Percentiles rank a stretch among this genome's conserved stretches.
Conservation (phyloP, 53 echinoderm and acorn worm genomes). For the Holothuria leucospilota region DNA sequence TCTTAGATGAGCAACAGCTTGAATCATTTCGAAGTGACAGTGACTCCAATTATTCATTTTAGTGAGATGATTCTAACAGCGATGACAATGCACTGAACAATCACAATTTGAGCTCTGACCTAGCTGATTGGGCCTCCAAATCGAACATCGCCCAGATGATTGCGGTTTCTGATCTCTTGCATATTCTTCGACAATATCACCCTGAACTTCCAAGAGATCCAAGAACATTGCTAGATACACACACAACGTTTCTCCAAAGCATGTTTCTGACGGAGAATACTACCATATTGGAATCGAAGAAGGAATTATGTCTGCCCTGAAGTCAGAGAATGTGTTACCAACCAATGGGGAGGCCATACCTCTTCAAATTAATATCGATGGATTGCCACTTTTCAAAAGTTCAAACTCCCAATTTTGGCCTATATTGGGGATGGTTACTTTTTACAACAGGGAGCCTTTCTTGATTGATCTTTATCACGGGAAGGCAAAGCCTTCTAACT, state of each 20-base stretch:
- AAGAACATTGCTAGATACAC: slow-evolving; percentile 8
- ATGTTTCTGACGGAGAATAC: background rate
- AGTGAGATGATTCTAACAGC: background rate
- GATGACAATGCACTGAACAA: background rate
- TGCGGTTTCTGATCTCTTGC: background rate
- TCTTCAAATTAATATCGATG: slow-evolving; percentile 22
- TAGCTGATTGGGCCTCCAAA: background rate
- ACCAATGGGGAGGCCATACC: background rate
- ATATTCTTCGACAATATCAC: background rate
- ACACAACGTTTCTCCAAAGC: background rate
- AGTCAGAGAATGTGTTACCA: background rate
- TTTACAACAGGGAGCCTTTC: background rate
- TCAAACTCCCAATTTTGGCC: slow-evolving; percentile 19
- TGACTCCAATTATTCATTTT: background rate
- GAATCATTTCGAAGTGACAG: too few species aligned
- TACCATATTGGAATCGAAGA: slow-evolving; percentile 11
- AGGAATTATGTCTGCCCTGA: background rate
- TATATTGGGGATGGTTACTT: background rate
- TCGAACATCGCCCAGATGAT: background rate
- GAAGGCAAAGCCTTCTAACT: background rate
- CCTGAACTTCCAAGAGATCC: slow-evolving; percentile 4
- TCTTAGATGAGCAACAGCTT: too few species aligned
- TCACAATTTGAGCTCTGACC: background rate
- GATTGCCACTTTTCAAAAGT: slow-evolving; percentile 17
- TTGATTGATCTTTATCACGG: background rate